Conservation (phyloP, 2,888 invertebrate species). For the Tubulanus polymorphus region DNA sequence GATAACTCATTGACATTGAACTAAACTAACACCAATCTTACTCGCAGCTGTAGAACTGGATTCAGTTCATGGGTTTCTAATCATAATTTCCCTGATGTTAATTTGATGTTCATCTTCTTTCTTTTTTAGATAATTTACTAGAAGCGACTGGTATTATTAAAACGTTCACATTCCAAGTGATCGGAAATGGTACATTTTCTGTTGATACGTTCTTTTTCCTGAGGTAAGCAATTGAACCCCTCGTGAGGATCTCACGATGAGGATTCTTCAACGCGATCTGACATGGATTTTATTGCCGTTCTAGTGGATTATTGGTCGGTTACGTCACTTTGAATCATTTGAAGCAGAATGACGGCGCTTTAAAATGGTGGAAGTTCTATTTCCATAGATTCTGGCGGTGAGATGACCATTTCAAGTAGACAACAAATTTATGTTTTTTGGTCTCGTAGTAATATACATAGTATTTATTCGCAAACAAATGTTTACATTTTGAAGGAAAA, state of each 20-base stretch:
- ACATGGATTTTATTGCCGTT: conserved; percentile 11
- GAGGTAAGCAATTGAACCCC: conserved; percentile 27
- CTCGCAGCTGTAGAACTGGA: too few relatives aligned
- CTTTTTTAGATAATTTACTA: conserved; percentile 31
- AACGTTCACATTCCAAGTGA: conserved; percentile 37
- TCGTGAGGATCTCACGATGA: background rate
- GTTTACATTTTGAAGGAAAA: too few relatives aligned
- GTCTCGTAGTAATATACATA: too few relatives aligned
- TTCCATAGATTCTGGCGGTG: conserved; percentile 32
- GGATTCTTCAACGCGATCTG: background rate
- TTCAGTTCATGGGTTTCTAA: too few relatives aligned
- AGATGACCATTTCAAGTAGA: too few relatives aligned
- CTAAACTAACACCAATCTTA: too few relatives aligned
- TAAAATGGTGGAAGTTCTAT: conserved; percentile 29
- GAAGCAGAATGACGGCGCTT: conserved; percentile 14
- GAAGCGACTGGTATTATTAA: conserved; percentile 25
- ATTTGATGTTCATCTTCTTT: too few relatives aligned
- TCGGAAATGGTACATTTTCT: conserved; percentile 38
- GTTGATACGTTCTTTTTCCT: conserved; percentile 51
- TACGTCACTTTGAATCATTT: conserved; percentile 25
- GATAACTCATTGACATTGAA: too few relatives aligned
- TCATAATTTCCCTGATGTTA: too few relatives aligned
- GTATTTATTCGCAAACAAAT: too few relatives aligned
- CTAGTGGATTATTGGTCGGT: conserved; percentile 27
- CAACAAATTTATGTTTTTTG: too few relatives aligned